These are phyloP conservation scores for Ganaspis brasiliensis DNA, from an alignment of 2,888 invertebrate species.

Conservation along the genomic window DNA sequence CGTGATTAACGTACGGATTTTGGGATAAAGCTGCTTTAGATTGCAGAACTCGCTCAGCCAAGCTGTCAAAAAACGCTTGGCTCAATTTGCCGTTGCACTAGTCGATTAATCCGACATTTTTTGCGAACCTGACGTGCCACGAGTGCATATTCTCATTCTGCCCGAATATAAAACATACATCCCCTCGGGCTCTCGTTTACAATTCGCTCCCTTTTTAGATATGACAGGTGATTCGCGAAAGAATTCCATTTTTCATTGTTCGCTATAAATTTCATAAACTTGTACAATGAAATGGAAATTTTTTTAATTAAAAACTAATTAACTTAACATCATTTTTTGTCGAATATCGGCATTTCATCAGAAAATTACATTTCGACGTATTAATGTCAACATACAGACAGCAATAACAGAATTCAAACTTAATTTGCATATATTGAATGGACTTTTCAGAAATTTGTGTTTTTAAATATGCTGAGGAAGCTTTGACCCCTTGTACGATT, in stretches of 20 bases:
- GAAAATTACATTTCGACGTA: no score
- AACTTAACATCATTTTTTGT: background rate
- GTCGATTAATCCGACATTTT: conserved; percentile 40
- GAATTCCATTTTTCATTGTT: background rate
- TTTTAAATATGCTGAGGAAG: no score
- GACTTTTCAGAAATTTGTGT: no score
- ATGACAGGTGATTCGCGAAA: conserved; percentile 9
- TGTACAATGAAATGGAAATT: background rate
- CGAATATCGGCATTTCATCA: no score
- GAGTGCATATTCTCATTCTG: conserved; percentile 31
- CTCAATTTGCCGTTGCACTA: conserved; percentile 39
- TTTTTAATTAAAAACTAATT: conserved; percentile 7
- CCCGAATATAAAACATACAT: conserved; percentile 27
- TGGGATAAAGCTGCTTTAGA: conserved; percentile 38
- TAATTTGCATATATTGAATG: no score
- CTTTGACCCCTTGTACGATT: no score
- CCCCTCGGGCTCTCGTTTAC: conserved; percentile 26
- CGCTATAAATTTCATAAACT: background rate
- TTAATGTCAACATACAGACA: no score
- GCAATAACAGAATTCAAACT: no score
- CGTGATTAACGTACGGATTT: conserved; percentile 38
- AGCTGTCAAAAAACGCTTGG: conserved; percentile 35
- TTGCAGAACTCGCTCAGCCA: conserved; percentile 27
- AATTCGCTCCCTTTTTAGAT: conserved; percentile 35
- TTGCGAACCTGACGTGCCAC: conserved; percentile 28